phyloP scores from a whole-genome alignment of 2,797 vertebrate genomes.

The Taenioides sp. region DNA sequence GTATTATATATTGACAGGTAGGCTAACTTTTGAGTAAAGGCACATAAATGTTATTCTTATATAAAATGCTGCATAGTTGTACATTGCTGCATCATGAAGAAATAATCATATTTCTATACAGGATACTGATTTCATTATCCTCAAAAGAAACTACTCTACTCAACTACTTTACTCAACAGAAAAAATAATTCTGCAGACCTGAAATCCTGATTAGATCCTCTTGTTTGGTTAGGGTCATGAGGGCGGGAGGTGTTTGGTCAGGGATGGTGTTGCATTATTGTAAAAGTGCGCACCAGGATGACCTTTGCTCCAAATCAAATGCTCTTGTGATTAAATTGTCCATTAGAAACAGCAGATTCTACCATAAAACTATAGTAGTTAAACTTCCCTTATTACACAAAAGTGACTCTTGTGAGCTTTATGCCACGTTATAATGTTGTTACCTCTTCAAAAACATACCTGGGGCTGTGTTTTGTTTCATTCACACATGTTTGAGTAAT shows the following conservation, averaged over 20 bases:
- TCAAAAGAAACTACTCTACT: too few relatives aligned
- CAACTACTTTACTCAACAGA: background rate
- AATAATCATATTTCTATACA: background rate
- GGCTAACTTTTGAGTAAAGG: too few relatives aligned
- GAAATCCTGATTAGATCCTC: constrained; percentile 1
- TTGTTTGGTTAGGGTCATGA: constrained; percentile 40
- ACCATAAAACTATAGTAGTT: constrained; percentile 25
- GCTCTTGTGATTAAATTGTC: constrained; percentile 36
- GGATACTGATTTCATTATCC: background rate
- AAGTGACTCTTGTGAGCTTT: too few relatives aligned
- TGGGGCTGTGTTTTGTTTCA: too few relatives aligned
- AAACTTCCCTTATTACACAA: too few relatives aligned
- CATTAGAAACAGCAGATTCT: constrained; percentile 44
- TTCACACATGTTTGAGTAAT: too few relatives aligned
- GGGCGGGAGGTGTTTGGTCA: constrained; percentile 50
- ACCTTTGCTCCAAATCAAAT: constrained; percentile 67
- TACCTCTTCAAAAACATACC: too few relatives aligned
- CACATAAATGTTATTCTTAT: too few relatives aligned
- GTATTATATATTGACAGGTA: too few relatives aligned
- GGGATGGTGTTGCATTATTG: constrained; percentile 54
- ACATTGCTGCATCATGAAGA: background rate
- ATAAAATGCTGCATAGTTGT: too few relatives aligned
- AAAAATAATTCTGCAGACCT: constrained; percentile 2
- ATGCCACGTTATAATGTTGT: too few relatives aligned
- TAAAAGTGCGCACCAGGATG: constrained; percentile 30